A percentile compares a stretch with the other conserved stretches of the same genome.
These are phyloP conservation scores for Campoplex capitator DNA, from an alignment of 2,888 invertebrate genomes.

Conservation along the genomic window DNA sequence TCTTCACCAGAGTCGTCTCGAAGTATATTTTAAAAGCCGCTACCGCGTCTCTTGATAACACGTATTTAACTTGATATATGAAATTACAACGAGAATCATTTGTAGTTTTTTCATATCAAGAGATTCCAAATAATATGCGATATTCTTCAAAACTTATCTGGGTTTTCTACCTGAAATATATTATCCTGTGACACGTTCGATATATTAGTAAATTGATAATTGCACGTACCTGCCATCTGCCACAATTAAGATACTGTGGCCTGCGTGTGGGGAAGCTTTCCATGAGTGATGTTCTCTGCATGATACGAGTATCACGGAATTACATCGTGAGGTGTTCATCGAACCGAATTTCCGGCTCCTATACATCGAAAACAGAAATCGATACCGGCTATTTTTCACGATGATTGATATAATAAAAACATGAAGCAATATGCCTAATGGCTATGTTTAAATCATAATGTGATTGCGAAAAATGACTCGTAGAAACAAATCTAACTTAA, in stretches of 20 bases:
- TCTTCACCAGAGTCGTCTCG: neutral
- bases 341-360: neutral
- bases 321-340: neutral
- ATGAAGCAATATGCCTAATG: neutral
- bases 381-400: too few species aligned
- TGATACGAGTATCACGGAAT: neutral
- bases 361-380: neutral
- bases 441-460: neutral
- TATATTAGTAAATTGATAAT: neutral
- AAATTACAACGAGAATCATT: too few species aligned
- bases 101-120: too few species aligned
- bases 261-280: neutral
- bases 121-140: neutral
- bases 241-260: constrained; percentile 14
- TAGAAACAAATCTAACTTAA: neutral
- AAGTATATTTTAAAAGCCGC: neutral
- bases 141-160: neutral
- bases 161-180: neutral
- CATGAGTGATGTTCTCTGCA: neutral
- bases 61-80: neutral
- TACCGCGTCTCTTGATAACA: too few species aligned
- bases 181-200: neutral
- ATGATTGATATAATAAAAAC: neutral
- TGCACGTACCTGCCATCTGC: constrained; percentile 2
- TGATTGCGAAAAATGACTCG: neutral